phyloP scores from a whole-genome alignment of 2,797 vertebrate species.

The Sebastes baramenuke region DNA sequence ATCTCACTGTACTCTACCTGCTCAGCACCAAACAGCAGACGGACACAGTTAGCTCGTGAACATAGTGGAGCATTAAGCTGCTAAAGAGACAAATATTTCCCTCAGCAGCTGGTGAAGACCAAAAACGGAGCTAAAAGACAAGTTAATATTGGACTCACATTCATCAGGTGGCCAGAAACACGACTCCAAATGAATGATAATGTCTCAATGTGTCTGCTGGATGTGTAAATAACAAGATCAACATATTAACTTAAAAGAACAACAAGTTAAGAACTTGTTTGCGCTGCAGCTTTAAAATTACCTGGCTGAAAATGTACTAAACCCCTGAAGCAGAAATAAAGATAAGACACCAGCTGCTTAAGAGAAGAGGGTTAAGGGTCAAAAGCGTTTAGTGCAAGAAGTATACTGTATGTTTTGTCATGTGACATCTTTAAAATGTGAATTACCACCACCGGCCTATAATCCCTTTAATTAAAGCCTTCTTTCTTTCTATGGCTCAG shows the following conservation, averaged over 20 bases:
- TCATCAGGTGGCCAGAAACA: too few species aligned
- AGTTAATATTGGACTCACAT: too few species aligned
- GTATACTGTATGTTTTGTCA: constrained; percentile 27
- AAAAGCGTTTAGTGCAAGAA: constrained; percentile 26
- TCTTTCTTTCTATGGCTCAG: constrained; percentile 35
- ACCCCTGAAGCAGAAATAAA: not conserved
- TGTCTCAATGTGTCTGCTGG: too few species aligned
- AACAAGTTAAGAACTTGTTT: not conserved
- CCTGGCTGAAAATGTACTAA: not conserved
- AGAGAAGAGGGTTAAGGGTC: not conserved
- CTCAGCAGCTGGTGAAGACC: too few species aligned
- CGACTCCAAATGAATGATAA: too few species aligned
- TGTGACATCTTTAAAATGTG: constrained; percentile 33
- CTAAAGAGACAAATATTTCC: too few species aligned
- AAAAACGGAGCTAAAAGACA: too few species aligned
- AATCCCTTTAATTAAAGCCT: constrained; percentile 72
- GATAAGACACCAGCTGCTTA: not conserved
- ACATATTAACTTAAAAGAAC: not conserved
- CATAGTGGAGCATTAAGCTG: too few species aligned
- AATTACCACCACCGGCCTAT: constrained; percentile 48
- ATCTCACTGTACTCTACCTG: too few species aligned
- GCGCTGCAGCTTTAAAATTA: not conserved
- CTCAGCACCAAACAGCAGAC: too few species aligned
- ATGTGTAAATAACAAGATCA: too few species aligned
- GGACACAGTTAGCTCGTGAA: too few species aligned